Conservation (phyloP, 2,888 invertebrate genomes). For the Parnassius mnemosyne region DNA sequence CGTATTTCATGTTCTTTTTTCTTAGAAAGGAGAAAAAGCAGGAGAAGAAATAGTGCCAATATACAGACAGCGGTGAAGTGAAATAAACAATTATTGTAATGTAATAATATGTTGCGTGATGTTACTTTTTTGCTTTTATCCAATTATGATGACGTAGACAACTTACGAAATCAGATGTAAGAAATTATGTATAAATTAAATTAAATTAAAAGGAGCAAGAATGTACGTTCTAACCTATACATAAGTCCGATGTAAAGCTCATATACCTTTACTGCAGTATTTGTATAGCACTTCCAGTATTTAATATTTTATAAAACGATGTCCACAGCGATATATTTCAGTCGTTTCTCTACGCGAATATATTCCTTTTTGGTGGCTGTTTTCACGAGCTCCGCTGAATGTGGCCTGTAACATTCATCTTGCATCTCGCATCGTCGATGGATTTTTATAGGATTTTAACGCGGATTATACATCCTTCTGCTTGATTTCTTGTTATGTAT, state of each 20-base stretch:
- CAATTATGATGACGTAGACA: no score
- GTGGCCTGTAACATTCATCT: constrained; percentile 72
- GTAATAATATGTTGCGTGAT: no score
- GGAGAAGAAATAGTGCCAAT: no score
- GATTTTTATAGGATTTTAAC: constrained; percentile 71
- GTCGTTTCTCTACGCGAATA: constrained; percentile 65
- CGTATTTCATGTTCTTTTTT: no score
- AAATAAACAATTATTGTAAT: no score
- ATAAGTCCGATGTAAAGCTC: not conserved
- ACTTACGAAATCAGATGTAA: no score
- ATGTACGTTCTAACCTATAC: no score
- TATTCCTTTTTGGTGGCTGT: constrained; percentile 73
- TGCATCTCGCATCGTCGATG: constrained; percentile 54
- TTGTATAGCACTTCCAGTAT: constrained; percentile 12
- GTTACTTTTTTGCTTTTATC: no score
- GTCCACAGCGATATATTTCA: constrained; percentile 61
- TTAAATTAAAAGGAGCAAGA: no score
- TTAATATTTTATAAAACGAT: not conserved
- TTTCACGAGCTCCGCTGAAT: constrained; percentile 71
- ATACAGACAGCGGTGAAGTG: no score
- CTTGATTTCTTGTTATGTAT: constrained; percentile 37
- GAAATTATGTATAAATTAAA: no score
- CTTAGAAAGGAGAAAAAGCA: no score
- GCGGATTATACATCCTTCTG: constrained; percentile 64
- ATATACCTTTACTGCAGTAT: not conserved